Conservation (phyloP, 37 sponge, comb jelly and placozoan genomes). For the Mnemiopsis leidyi region DNA sequence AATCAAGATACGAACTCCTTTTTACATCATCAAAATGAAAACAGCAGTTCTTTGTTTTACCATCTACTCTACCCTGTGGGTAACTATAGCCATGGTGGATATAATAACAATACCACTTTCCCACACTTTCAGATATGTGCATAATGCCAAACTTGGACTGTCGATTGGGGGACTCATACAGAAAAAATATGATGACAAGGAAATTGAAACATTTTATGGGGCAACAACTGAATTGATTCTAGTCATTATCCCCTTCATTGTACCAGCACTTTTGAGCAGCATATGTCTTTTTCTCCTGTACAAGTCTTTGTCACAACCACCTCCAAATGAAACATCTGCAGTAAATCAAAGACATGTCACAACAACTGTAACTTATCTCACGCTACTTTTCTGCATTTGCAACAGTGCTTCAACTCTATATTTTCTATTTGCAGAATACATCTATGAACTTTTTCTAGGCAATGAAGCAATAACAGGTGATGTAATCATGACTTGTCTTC, state of each 20-base stretch:
- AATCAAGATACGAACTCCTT: background rate
- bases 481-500: no score
- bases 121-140: background rate
- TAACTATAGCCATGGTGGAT: background rate
- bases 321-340: background rate
- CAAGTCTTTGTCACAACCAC: background rate
- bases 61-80: background rate
- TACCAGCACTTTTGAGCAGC: background rate
- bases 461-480: background rate
- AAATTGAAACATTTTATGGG: background rate
- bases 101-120: background rate
- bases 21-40: background rate
- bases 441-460: background rate
- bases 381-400: background rate
- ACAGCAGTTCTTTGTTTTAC: background rate
- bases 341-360: background rate
- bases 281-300: background rate
- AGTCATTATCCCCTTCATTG: background rate
- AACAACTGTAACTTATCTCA: background rate
- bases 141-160: background rate
- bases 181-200: background rate
- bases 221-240: background rate
- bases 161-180: background rate
- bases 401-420: background rate
- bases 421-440: background rate